Evolutionary conservation across 2,113 vertebrate genomes (phyloP).

Genomic region (Emydocephalus ijimae): DNA sequence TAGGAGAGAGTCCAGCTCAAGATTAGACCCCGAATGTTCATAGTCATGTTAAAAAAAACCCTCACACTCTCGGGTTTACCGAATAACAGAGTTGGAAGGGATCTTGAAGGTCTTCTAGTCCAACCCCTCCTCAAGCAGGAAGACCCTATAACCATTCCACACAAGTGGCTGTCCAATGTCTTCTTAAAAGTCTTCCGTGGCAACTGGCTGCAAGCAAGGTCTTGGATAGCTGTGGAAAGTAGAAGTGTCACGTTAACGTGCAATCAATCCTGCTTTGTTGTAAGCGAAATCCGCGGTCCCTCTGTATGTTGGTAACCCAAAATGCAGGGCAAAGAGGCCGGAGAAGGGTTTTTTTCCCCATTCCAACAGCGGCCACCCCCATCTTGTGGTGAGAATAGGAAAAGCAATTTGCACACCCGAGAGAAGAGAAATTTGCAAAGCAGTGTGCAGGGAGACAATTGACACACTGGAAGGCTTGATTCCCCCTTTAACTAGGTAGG

Average conservation of each 20-base stretch:
- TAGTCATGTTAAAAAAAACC: too few relatives aligned
- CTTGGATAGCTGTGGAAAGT: too few relatives aligned
- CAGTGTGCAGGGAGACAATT: not conserved
- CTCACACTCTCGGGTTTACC: too few relatives aligned
- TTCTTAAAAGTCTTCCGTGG: too few relatives aligned
- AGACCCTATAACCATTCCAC: too few relatives aligned
- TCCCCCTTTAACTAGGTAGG: not conserved
- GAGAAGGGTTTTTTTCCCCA: rapidly evolving
- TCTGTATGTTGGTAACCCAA: rapidly evolving
- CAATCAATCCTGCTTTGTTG: not conserved
- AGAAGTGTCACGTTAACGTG: not conserved
- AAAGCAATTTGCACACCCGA: not conserved
- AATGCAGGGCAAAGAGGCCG: not conserved
- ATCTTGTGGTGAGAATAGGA: constrained; percentile 28
- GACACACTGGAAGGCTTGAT: not conserved
- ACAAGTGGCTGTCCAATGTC: too few relatives aligned
- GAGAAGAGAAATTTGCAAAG: not conserved
- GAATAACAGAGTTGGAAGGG: too few relatives aligned
- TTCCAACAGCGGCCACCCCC: constrained; percentile 36
- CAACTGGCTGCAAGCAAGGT: not conserved
- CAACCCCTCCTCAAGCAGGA: too few relatives aligned
- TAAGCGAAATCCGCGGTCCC: rapidly evolving
- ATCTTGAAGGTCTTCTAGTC: too few relatives aligned
- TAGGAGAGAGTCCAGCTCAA: too few relatives aligned
- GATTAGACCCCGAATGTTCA: too few relatives aligned